Evolutionary conservation across 2,797 vertebrate species (phyloP).

Genomic region (Anabacerthia variegaticeps): DNA sequence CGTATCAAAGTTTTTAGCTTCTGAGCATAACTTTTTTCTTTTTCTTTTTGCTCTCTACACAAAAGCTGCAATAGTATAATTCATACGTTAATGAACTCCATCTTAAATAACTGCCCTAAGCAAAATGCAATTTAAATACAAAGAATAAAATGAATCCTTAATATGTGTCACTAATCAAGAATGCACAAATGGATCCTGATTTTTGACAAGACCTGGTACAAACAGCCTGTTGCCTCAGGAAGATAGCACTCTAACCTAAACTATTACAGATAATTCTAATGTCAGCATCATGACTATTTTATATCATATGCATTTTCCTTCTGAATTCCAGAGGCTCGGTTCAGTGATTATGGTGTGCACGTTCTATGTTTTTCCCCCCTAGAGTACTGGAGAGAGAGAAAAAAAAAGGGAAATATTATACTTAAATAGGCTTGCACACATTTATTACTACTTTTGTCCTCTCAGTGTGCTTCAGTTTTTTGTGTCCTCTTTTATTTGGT

Average conservation of each 20-base stretch:
- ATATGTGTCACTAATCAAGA: conserved; percentile 57
- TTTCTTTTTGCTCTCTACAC: background rate
- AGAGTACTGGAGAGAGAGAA: background rate
- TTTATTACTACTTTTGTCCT: background rate
- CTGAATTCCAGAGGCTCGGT: background rate
- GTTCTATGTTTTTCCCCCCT: accelerated
- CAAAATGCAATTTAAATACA: conserved; percentile 49
- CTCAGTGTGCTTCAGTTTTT: background rate
- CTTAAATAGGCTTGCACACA: background rate
- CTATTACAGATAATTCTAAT: conserved; percentile 8
- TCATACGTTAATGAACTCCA: conserved; percentile 54
- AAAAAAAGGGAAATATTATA: background rate
- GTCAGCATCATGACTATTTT: background rate
- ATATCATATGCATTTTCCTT: background rate
- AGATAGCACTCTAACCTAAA: background rate
- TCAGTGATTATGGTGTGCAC: background rate
- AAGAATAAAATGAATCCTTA: conserved; percentile 56
- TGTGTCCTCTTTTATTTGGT: background rate
- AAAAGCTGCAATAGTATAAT: conserved; percentile 39
- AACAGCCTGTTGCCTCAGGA: conserved; percentile 45
- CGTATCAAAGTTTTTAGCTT: background rate
- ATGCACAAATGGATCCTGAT: conserved; percentile 31
- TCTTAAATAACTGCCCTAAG: conserved; percentile 41
- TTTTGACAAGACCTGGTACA: conserved; percentile 41
- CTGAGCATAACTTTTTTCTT: background rate